phyloP scores from a whole-genome alignment of 1,140 invertebrate species.

The Latrodectus geometricus region DNA sequence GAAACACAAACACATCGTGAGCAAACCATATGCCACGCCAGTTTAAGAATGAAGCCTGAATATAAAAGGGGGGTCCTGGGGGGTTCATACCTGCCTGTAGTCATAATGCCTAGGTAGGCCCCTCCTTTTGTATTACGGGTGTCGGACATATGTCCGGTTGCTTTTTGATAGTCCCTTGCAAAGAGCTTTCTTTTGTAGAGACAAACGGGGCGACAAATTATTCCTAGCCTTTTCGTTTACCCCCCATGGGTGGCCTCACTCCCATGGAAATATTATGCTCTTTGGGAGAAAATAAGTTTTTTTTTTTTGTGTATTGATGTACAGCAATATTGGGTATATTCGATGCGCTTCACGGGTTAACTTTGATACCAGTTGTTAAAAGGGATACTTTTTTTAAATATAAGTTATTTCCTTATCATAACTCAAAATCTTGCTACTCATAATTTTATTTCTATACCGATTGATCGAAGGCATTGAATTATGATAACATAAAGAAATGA shows the following conservation, averaged over 20 bases:
- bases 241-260: conserved; percentile 32
- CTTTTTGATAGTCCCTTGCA: conserved; percentile 28
- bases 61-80: neutral
- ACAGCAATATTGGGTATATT: too few relatives aligned
- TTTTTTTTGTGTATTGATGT: too few relatives aligned
- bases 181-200: conserved; percentile 17
- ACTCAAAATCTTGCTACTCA: too few relatives aligned
- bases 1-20: conserved; percentile 40
- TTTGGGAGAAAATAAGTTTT: neutral
- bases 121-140: conserved; percentile 46
- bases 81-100: neutral
- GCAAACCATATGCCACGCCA: conserved; percentile 49
- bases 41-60: conserved; percentile 12
- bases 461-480: too few relatives aligned
- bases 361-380: too few relatives aligned
- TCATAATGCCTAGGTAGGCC: conserved; percentile 8
- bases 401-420: too few relatives aligned
- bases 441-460: too few relatives aligned
- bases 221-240: conserved; percentile 36
- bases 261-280: conserved; percentile 28
- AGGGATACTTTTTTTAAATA: too few relatives aligned
- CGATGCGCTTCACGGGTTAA: too few relatives aligned
- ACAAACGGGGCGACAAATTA: conserved; percentile 57
- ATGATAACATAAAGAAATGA: too few relatives aligned
- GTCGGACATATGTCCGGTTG: conserved; percentile 59